Evolutionary conservation across 2,113 vertebrate genomes (phyloP).

Genomic region (Apaloderma vittatum): DNA sequence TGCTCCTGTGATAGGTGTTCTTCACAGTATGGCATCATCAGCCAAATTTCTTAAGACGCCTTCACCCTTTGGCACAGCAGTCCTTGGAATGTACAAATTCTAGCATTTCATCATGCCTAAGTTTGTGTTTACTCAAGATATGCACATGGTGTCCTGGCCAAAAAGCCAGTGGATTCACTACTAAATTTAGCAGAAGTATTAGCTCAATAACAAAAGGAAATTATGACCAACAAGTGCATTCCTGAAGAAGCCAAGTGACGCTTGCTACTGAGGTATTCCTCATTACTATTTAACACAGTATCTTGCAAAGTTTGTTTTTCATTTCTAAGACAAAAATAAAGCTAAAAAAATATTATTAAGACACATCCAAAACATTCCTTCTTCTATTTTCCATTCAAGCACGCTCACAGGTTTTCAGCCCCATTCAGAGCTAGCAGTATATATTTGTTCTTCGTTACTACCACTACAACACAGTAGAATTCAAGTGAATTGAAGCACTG

Average conservation of each 20-base stretch:
- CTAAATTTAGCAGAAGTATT: not conserved
- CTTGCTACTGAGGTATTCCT: not conserved
- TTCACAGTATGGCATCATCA: not conserved
- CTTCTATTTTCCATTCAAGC: not conserved
- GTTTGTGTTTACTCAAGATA: not conserved
- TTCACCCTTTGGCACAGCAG: not conserved
- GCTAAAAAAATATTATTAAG: not conserved
- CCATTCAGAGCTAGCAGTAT: not conserved
- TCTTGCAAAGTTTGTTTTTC: not conserved
- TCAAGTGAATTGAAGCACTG: not conserved
- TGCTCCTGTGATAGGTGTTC: not conserved
- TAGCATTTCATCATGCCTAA: not conserved
- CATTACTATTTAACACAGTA: not conserved
- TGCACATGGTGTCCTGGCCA: fast-evolving
- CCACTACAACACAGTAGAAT: not conserved
- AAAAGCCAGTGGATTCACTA: not conserved
- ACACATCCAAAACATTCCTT: not conserved
- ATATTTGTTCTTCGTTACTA: not conserved
- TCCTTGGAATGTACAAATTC: not conserved
- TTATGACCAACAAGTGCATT: not conserved
- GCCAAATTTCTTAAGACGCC: not conserved
- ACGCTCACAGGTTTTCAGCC: not conserved
- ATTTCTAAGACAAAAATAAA: not conserved
- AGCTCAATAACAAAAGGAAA: not conserved
- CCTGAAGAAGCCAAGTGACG: not conserved